These are phyloP conservation scores for Rhinopomastus cyanomelas DNA, from an alignment of 2,113 vertebrate species.

Conservation along the genomic window DNA sequence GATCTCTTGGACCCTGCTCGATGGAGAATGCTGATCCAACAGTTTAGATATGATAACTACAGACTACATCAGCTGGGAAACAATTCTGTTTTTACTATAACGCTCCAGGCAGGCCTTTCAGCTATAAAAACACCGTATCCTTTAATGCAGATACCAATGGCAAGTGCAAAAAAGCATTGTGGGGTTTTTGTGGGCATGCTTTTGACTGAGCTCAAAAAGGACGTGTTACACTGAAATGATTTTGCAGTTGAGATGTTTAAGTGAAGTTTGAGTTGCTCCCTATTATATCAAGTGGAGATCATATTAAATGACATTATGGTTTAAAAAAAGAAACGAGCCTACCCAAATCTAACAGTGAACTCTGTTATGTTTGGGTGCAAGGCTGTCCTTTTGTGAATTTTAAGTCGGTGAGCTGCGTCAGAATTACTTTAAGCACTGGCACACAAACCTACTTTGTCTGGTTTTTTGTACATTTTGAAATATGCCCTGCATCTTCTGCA, in stretches of 20 bases:
- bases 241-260: not conserved
- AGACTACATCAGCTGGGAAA: slow-evolving; percentile 98
- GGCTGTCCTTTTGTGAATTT: not conserved
- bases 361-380: not conserved
- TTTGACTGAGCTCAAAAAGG: not conserved
- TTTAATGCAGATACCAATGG: slow-evolving; percentile 25
- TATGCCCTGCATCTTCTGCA: not conserved
- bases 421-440: not conserved
- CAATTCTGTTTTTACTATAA: slow-evolving; percentile 98
- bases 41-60: slow-evolving; percentile 99
- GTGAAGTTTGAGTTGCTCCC: not conserved
- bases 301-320: not conserved
- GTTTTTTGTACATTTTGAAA: not conserved
- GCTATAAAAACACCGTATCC: slow-evolving; percentile 99
- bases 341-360: not conserved
- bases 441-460: not conserved
- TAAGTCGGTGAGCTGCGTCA: not conserved
- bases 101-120: slow-evolving; percentile 96
- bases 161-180: not conserved
- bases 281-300: not conserved
- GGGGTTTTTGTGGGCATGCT: not conserved
- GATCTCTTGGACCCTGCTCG: slow-evolving; percentile 97
- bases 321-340: not conserved
- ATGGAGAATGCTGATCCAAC: slow-evolving; percentile 99
- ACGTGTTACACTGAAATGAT: not conserved